Evolutionary conservation across 2,888 invertebrate species (phyloP).

Genomic region (Philaethria dido): DNA sequence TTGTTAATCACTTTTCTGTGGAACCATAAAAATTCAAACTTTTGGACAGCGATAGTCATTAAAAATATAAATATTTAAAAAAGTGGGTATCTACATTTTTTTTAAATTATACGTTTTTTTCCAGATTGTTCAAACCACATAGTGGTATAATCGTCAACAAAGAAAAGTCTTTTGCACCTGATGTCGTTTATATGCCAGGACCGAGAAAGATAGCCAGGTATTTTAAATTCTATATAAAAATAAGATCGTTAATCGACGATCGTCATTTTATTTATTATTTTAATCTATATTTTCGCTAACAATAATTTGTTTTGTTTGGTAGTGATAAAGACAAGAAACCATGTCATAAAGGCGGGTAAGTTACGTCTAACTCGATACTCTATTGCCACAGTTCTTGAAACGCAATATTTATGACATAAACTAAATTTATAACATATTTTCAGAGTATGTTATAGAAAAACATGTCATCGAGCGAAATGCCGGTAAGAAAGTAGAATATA

Average conservation of each 20-base stretch:
- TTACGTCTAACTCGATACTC: conserved; percentile 8
- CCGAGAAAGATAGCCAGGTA: conserved; percentile 53
- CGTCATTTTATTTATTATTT: not conserved
- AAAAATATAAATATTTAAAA: too few species aligned
- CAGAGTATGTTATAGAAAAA: conserved; percentile 61
- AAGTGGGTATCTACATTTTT: too few species aligned
- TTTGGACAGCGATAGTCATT: too few species aligned
- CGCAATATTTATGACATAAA: not conserved
- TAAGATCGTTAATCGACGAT: too few species aligned
- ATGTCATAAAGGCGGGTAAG: conserved; percentile 64
- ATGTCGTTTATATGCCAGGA: conserved; percentile 62
- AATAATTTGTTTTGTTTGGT: conserved; percentile 21
- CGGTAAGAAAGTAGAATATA: conserved; percentile 56
- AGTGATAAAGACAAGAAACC: conserved; percentile 48
- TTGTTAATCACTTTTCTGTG: too few species aligned
- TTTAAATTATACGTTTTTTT: conserved; percentile 43
- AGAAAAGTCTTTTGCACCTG: conserved; percentile 63
- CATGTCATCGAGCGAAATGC: conserved; percentile 62
- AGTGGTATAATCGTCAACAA: conserved; percentile 72
- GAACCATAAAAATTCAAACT: too few species aligned
- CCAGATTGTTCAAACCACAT: conserved; percentile 69
- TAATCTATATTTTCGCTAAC: conserved; percentile 14
- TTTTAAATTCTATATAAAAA: conserved; percentile 5
- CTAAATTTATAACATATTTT: conserved; percentile 45
- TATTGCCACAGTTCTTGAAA: not conserved